These are phyloP conservation scores for Phrynocephalus forsythii DNA, from an alignment of 2,797 vertebrate genomes.

Conservation along the genomic window DNA sequence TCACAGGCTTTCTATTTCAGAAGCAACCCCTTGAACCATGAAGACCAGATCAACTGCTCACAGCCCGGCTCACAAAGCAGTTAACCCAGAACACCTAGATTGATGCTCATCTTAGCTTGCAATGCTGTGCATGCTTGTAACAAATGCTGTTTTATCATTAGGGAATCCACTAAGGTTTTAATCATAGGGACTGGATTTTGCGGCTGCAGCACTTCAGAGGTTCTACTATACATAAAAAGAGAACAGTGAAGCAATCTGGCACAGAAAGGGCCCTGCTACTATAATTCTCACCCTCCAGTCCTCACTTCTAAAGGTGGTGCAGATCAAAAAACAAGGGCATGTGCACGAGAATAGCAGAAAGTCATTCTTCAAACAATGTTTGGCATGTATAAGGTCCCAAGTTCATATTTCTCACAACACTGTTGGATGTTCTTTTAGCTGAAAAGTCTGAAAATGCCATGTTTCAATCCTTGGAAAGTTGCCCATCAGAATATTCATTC, in stretches of 20 bases:
- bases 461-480: not conserved
- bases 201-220: not conserved
- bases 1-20: not conserved
- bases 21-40: not conserved
- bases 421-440: not conserved
- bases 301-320: not conserved
- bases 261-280: not conserved
- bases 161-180: not conserved
- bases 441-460: not conserved
- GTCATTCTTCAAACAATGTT: not conserved
- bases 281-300: not conserved
- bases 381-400: not conserved
- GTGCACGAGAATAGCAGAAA: not conserved
- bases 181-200: not conserved
- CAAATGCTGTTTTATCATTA: not conserved
- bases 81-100: not conserved
- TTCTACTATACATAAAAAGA: not conserved
- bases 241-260: not conserved
- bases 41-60: conserved; percentile 19
- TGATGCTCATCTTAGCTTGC: not conserved
- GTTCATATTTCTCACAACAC: not conserved
- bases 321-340: not conserved
- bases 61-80: conserved; percentile 17
- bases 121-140: not conserved
- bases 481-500: not conserved